phyloP scores from a whole-genome alignment of 1,140 invertebrate species.

The Drosophila pandora region DNA sequence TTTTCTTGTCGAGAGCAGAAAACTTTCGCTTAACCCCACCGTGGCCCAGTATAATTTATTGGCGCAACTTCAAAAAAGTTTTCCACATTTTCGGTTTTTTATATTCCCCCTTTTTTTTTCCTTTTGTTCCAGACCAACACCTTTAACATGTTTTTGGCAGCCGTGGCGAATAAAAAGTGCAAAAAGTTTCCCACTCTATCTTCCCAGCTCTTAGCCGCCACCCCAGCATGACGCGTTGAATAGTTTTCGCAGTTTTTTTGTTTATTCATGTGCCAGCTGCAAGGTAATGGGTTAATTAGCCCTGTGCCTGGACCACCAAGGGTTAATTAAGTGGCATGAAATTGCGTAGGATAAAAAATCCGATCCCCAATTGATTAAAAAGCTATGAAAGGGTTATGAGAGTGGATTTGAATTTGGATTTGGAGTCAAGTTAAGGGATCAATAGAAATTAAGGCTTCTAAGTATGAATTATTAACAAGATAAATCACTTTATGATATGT shows the following conservation, averaged over 20 bases:
- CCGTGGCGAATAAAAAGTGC: conserved; percentile 52
- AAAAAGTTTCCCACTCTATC: conserved; percentile 41
- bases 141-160: conserved; percentile 76
- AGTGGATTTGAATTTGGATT: neutral
- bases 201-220: conserved; percentile 1
- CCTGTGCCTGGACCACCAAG: conserved; percentile 25
- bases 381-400: conserved; percentile 1
- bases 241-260: conserved; percentile 41
- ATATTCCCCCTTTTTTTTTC: conserved; percentile 23
- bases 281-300: conserved; percentile 74
- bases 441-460: too few species aligned
- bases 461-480: neutral
- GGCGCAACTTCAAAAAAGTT: conserved; percentile 70
- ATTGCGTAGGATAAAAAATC: conserved; percentile 30
- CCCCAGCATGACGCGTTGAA: conserved; percentile 60
- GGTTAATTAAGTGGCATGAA: conserved; percentile 72
- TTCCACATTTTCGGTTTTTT: conserved; percentile 30
- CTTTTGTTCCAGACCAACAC: conserved; percentile 63
- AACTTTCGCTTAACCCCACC: conserved; percentile 64
- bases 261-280: conserved; percentile 48
- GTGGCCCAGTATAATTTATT: conserved; percentile 63
- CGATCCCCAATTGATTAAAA: conserved; percentile 52
- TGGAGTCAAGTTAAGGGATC: too few species aligned
- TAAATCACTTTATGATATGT: neutral
- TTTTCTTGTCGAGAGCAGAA: conserved; percentile 59